Evolutionary conservation across 2,113 vertebrate genomes (phyloP).

Genomic region (Clarias gariepinus): DNA sequence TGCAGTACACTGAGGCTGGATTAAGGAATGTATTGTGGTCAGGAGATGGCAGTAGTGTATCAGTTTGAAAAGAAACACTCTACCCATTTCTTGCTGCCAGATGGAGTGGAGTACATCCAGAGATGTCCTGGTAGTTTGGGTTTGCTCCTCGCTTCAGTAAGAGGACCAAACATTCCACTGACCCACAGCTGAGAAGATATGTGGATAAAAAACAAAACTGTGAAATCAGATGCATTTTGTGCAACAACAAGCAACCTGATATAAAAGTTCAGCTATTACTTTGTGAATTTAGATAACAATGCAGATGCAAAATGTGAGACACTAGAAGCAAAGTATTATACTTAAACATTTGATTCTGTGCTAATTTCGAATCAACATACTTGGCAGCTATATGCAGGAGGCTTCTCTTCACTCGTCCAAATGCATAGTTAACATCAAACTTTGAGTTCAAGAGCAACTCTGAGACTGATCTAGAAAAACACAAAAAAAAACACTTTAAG

Average conservation of each 20-base stretch:
- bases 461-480: slow-evolving; percentile 84
- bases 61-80: slow-evolving; percentile 1
- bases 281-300: not conserved
- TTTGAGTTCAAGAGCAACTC: slow-evolving; percentile 97
- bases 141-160: slow-evolving; percentile 94
- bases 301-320: not conserved
- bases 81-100: slow-evolving; percentile 98
- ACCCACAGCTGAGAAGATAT: slow-evolving; percentile 83
- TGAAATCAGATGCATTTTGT: not conserved
- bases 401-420: slow-evolving; percentile 97
- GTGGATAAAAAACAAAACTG: not conserved
- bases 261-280: not conserved
- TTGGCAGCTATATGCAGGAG: slow-evolving; percentile 98
- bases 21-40: not conserved
- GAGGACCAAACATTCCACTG: slow-evolving; percentile 93
- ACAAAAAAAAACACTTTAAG: not conserved
- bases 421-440: slow-evolving; percentile 99
- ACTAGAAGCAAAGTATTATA: not conserved
- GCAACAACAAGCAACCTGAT: not conserved
- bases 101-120: slow-evolving; percentile 96
- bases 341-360: not conserved
- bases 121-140: slow-evolving; percentile 99
- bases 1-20: not conserved
- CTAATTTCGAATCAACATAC: slow-evolving; percentile 72
- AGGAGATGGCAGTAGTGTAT: slow-evolving; percentile 37